Base-by-base conservation (phyloP, 2,113 vertebrate genomes). In the Bufo gargarizans region DNA sequence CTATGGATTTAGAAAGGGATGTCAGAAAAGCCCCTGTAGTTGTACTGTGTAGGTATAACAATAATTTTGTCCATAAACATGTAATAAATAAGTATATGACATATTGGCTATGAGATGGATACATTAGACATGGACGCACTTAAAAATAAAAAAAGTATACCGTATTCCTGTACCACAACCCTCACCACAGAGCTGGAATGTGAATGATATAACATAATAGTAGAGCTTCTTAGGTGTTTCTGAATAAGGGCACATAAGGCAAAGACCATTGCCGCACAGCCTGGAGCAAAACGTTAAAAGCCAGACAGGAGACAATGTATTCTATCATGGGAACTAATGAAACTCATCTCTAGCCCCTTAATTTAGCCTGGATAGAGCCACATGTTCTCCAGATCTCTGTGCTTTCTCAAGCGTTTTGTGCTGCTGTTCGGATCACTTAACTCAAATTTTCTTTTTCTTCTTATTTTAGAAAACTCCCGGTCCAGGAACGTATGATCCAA, bases 401-500 rank as follows among this genome's bases (percentile, higher is more conserved):
- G 43, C n/a, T 77, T 76, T 87, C 49, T 74, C 20, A 72, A 58
- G n/a, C 3, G 13, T n/a, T 72, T 12, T 79, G 53, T 17, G 65
- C 45, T 43, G 45, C 65, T 47, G 4, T 55, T 63, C 58, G 71
- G 65, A 88, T 74, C 67, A 49, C 69, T 80, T 58, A 63, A 65
- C 55, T 89, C 58, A 59, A 90, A 49, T 69, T 84, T 81, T 8
- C 67, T 77, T 85, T 86, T 82, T 71, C 86, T 90, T 88, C 53
- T 12, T 53, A 90, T 91, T 89, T 82, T 90, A 95, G 96, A 95
- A 91, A 92, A 93, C 94, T 50, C 93, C 92, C 0, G 94, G 94
- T 45, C 94, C 96, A 0, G 95, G 95, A 89, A 90, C 93, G 0
- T 95, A 90, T 8, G 91, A 92, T 19, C 76, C 92, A 17, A 90